Evolutionary conservation across 1,140 invertebrate species (phyloP), one percentile per base, ranked within the genome.

Genomic region (Temnothorax longispinosus): DNA sequence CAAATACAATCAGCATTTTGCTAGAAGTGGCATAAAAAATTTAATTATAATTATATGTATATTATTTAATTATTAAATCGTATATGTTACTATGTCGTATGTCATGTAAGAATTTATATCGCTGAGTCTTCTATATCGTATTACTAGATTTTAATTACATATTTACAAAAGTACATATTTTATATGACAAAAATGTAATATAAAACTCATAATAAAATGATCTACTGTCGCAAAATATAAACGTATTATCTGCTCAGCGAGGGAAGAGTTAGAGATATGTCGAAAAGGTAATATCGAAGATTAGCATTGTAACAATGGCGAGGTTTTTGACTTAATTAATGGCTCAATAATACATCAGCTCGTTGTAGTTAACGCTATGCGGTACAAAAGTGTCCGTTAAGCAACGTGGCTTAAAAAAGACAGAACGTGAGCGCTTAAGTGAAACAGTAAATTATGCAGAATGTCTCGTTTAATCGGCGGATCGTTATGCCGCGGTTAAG

Each of bases 401-500:
- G 4, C 18, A 41, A 82, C 15, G 11, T 35, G 67, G 11, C 71
- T 56, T 60, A 35, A 60, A 47, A 50, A 38, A 35, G 32, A 56
- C 11, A 18, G 41, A 50, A 41, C 18, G n/a, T 5, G 35, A 69
- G 41, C 27, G 8, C 8, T 60, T 44, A 38, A 41, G 44, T 38
- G n/a, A 60, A 60, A 60, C 67, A 21, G 27, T 47, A 67, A 44
- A 58, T 81, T 81, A 81, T 58, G 52, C 65, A 71, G 52, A 75
- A 47, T 27, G 32, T 56, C 11, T 78, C 54, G 65, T 75, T 65
- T 38, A 81, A 38, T 50, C 11, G 64, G 38, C n/a, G 38, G 44
- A 74, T 60, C 54, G 69, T 82, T 82, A 82, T 7, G 41, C 32
- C 27, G 54, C 69, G 27, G 27, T 21, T 84, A 84, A 84, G 74